Evolutionary conservation across 2,797 vertebrate species (phyloP).

Genomic region (Gymnoscopelus microlampas): DNA sequence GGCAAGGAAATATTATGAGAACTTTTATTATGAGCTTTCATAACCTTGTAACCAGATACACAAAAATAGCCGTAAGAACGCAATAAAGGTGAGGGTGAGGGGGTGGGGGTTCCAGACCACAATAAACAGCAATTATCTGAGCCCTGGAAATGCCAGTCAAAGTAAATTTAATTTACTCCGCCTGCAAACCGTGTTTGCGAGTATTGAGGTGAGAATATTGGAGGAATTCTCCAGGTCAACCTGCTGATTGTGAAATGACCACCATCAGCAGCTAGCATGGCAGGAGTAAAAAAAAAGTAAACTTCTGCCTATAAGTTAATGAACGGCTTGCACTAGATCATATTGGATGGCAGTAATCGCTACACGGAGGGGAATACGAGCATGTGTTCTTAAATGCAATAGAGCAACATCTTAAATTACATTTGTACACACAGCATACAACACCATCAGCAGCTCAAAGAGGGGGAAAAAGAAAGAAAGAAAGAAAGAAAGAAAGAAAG

Average conservation of each 20-base stretch:
- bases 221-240: constrained; percentile 3
- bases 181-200: constrained; percentile 50
- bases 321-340: too few relatives aligned
- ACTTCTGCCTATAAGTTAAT: too few relatives aligned
- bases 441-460: too few relatives aligned
- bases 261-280: not conserved
- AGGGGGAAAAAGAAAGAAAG: too few relatives aligned
- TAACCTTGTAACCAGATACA: constrained; percentile 60
- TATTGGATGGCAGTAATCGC: too few relatives aligned
- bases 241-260: constrained; percentile 10
- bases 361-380: too few relatives aligned
- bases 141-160: constrained; percentile 52
- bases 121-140: constrained; percentile 67
- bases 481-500: too few relatives aligned
- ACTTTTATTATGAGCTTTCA: constrained; percentile 52
- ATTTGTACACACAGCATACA: too few relatives aligned
- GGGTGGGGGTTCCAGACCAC: constrained; percentile 41
- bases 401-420: too few relatives aligned
- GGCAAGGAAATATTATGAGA: constrained; percentile 2
- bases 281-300: not conserved
- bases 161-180: constrained; percentile 59
- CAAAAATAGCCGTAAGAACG: constrained; percentile 49
- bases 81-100: constrained; percentile 49
- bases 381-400: too few relatives aligned
- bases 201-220: constrained; percentile 41